Base-by-base conservation (phyloP, 92 coral and sea anemone species). In the Paragorgia papillata region DNA sequence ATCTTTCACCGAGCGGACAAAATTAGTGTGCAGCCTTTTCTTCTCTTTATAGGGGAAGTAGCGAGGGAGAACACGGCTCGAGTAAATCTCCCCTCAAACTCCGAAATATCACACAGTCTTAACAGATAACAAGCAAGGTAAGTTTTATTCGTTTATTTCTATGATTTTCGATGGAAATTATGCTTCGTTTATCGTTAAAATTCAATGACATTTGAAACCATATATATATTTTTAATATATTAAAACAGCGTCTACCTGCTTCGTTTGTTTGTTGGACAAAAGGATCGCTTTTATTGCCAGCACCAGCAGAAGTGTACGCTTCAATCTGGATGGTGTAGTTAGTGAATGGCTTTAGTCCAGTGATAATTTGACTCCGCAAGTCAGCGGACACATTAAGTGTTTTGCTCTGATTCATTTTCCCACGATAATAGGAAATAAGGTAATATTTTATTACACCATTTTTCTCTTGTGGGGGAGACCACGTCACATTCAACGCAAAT, bases 221-320 rank as follows among this genome's bases (percentile, higher is more conserved):
- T n/a, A n/a, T n/a, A n/a, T n/a, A n/a, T n/a, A n/a, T n/a, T n/a
- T n/a, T n/a, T n/a, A n/a, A n/a, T n/a, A n/a, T n/a, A n/a, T n/a
- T 69, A 79, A 31, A 4, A 14, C 21, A 18, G 13, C 40, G 22
- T 86, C 65, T 81, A 88, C 92, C 92, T 57, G 82, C 85, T 68
- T 88, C 87, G 27, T 19, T 1, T 1, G 92, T 88, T 33, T n/a
- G 30, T 28, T 62, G 50, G 39, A 73, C 79, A 13, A 44, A 8
- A 10, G 69, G n/a, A 7, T 26, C 32, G 56, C 89, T 85, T 29
- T 56, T 54, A 32, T 73, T 59, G 21, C 92, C 92, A 30, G 78
- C 79, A 15, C 92, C 92, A 41, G 50, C 66, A 0, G 60, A 48
- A 0, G 92, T 88, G 66, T 57, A 70, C 0, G 89, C 92, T 51